Conservation (phyloP, 2,797 vertebrate species). For the Catostomus latipinnis region DNA sequence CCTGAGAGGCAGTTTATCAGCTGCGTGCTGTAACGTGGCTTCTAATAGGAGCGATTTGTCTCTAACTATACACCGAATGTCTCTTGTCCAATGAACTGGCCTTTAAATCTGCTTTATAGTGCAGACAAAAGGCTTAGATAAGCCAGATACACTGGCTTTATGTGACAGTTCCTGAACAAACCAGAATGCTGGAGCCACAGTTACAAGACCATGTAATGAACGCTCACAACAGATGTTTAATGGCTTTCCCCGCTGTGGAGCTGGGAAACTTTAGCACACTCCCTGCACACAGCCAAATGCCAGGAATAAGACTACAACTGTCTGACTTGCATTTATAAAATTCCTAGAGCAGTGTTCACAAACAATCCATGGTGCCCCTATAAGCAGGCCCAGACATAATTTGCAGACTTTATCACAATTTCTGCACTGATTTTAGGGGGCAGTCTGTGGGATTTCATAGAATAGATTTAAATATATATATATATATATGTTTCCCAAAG, state of each 20-base stretch:
- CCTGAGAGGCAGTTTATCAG: conserved; percentile 8
- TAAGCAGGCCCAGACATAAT: no score
- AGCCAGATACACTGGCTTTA: conserved; percentile 47
- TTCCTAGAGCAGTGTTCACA: conserved; percentile 42
- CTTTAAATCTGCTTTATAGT: conserved; percentile 44
- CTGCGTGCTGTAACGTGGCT: conserved; percentile 29
- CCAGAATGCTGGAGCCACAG: conserved; percentile 27
- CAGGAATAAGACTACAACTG: conserved; percentile 29
- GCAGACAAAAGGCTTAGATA: conserved; percentile 51
- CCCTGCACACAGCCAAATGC: conserved; percentile 36
- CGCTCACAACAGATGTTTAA: conserved; percentile 56
- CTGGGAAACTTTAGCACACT: conserved; percentile 37
- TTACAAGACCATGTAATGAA: conserved; percentile 27
- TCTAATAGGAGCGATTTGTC: conserved; percentile 49
- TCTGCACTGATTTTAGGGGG: no score
- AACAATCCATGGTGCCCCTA: conserved; percentile 10
- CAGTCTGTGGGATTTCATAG: no score
- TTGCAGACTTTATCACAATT: no score
- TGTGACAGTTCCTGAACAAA: conserved; percentile 41
- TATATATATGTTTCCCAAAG: no score
- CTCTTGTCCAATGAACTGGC: conserved; percentile 45
- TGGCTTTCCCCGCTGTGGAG: conserved; percentile 44
- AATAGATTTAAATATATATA: no score
- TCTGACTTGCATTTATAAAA: conserved; percentile 22
- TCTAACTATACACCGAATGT: conserved; percentile 46